phyloP scores from a whole-genome alignment of 2,113 vertebrate species.

The Otocyon megalotis region DNA sequence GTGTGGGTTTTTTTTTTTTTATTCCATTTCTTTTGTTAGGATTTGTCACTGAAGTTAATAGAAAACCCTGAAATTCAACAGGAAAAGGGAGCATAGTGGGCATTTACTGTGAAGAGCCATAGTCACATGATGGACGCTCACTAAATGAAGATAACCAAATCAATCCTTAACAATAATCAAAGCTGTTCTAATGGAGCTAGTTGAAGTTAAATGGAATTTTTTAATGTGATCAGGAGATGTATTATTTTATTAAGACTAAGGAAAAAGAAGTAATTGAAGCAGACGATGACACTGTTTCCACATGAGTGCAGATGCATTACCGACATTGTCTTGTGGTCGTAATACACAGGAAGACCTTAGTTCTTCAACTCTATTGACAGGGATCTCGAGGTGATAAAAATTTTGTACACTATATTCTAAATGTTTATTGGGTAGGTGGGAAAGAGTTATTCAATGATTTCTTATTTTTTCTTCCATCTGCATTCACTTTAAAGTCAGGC shows the following conservation, averaged over 20 bases:
- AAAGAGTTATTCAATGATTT: slow-evolving; percentile 2
- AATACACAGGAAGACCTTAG: background rate
- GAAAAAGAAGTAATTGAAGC: slow-evolving; percentile 43
- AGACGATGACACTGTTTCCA: background rate
- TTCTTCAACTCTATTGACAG: background rate
- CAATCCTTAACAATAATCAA: slow-evolving; percentile 69
- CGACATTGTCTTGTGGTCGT: background rate
- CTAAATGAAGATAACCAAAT: slow-evolving; percentile 32
- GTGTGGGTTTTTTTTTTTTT: background rate
- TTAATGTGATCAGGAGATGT: slow-evolving; percentile 19
- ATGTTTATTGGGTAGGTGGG: background rate
- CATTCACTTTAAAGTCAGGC: background rate
- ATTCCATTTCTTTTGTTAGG: slow-evolving; percentile 24
- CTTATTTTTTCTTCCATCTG: background rate
- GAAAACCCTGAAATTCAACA: slow-evolving; percentile 70
- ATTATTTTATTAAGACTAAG: slow-evolving; percentile 51
- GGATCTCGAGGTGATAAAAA: background rate
- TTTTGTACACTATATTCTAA: background rate
- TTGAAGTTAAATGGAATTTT: slow-evolving; percentile 50
- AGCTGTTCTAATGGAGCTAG: slow-evolving; percentile 26
- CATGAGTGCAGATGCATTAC: background rate
- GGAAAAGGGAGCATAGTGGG: slow-evolving; percentile 8
- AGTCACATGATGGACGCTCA: background rate
- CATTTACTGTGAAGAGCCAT: slow-evolving; percentile 26
- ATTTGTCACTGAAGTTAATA: slow-evolving; percentile 59